Evolutionary conservation across 2,888 invertebrate species (phyloP).

Genomic region (Megastigmus dorsalis): DNA sequence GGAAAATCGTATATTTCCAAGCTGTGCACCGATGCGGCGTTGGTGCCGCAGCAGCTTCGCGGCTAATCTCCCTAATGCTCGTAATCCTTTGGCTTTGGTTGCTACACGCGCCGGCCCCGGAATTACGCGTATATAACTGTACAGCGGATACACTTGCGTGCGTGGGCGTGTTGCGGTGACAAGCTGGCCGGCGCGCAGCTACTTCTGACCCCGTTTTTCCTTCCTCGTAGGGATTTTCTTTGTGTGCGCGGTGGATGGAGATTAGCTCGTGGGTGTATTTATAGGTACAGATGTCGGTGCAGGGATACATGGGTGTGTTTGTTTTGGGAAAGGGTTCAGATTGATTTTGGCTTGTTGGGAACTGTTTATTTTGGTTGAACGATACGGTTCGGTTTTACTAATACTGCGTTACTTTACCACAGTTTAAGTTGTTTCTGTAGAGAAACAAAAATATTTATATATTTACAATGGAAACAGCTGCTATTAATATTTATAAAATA

Average conservation of each 20-base stretch:
- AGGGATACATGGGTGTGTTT: constrained; percentile 25
- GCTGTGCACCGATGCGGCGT: not conserved
- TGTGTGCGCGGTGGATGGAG: not conserved
- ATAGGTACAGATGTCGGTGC: no score
- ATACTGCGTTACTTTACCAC: no score
- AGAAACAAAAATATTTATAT: no score
- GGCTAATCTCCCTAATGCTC: constrained; percentile 66
- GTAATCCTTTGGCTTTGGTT: constrained; percentile 71
- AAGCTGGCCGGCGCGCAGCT: not conserved
- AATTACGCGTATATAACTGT: no score
- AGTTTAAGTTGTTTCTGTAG: no score
- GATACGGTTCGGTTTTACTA: no score
- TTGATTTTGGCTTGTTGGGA: no score
- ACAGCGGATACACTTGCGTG: constrained; percentile 67
- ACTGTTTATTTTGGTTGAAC: no score
- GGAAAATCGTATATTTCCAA: constrained; percentile 42
- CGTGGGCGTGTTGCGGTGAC: not conserved
- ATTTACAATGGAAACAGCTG: no score
- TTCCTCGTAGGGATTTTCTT: not conserved
- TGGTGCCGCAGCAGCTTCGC: constrained; percentile 33
- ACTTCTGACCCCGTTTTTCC: constrained; percentile 12
- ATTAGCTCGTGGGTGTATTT: constrained; percentile 6
- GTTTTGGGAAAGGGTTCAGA: constrained; percentile 32
- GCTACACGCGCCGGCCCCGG: no score
- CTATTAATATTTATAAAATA: no score